phyloP scores from a whole-genome alignment of 2,113 vertebrate species.

The Carlito syrichta region DNA sequence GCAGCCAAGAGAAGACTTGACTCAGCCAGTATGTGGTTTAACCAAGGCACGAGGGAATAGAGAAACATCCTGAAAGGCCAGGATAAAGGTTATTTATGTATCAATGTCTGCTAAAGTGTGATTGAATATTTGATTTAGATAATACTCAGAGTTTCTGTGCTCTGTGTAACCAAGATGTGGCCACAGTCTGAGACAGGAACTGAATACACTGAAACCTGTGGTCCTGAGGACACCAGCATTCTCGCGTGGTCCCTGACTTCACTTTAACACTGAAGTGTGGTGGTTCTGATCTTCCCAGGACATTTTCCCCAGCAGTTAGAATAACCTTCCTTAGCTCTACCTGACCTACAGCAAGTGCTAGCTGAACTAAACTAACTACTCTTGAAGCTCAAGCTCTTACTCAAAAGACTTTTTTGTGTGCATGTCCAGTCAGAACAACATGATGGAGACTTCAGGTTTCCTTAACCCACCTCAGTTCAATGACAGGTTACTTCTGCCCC shows the following conservation, averaged over 20 bases:
- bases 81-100: background rate
- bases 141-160: too few species aligned
- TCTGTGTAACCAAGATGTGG: background rate
- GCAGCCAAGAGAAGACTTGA: background rate
- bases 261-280: background rate
- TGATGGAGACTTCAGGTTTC: background rate
- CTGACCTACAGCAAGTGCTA: background rate
- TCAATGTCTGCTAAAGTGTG: background rate
- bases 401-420: background rate
- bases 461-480: background rate
- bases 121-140: background rate
- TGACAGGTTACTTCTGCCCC: background rate
- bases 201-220: background rate
- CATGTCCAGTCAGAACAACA: background rate
- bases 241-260: background rate
- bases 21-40: background rate
- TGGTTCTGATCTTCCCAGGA: background rate
- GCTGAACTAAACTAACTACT: background rate
- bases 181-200: background rate
- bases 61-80: background rate
- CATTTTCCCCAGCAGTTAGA: background rate
- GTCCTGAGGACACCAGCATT: background rate
- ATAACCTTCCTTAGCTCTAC: background rate
- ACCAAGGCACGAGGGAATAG: background rate
- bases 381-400: background rate